These are phyloP conservation scores for Diarsia rubi DNA, from an alignment of 2,888 invertebrate species.

Conservation along the genomic window DNA sequence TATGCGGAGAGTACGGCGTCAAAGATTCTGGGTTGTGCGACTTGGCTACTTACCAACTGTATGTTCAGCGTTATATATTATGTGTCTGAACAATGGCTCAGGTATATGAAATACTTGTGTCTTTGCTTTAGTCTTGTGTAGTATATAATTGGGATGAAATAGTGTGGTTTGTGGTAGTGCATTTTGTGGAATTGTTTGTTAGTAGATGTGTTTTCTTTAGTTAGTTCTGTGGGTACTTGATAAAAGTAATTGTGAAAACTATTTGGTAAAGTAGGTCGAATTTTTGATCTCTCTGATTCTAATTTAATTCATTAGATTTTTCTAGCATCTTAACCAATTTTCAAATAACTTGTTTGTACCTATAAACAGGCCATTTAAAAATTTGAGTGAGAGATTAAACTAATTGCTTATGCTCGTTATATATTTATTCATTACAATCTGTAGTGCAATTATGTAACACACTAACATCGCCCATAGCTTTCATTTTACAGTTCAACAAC, in stretches of 20 bases:
- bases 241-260: too few species aligned
- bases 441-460: too few species aligned
- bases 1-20: conserved; percentile 33
- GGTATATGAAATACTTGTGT: conserved; percentile 53
- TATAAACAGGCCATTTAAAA: too few species aligned
- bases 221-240: too few species aligned
- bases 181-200: background rate
- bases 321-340: background rate
- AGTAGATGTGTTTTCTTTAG: background rate
- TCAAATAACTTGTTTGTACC: background rate
- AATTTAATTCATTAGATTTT: too few species aligned
- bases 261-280: too few species aligned
- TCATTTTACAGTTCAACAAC: too few species aligned
- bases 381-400: too few species aligned
- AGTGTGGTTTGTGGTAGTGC: background rate
- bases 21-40: conserved; percentile 38
- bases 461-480: too few species aligned
- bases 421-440: too few species aligned
- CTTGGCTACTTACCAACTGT: conserved; percentile 59
- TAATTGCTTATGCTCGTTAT: too few species aligned
- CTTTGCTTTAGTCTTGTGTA: conserved; percentile 26
- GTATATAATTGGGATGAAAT: conserved; percentile 27
- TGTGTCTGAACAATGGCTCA: conserved; percentile 44
- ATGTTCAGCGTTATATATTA: conserved; percentile 49
- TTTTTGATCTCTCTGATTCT: too few species aligned